These are phyloP conservation scores for Garra rufa DNA, from an alignment of 2,113 vertebrate genomes.

Conservation along the genomic window DNA sequence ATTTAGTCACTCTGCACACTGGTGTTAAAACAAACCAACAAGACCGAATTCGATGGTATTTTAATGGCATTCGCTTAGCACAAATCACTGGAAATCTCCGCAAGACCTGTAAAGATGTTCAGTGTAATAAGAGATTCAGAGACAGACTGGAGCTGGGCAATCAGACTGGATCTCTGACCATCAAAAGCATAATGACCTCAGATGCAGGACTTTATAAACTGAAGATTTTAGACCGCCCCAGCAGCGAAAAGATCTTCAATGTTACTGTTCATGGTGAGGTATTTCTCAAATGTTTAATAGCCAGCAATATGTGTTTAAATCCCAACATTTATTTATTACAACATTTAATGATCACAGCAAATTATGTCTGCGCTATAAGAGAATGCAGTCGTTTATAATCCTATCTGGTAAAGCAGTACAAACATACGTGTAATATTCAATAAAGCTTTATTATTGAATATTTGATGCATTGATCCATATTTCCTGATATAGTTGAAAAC, in stretches of 20 bases:
- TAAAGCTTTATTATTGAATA: too few relatives aligned
- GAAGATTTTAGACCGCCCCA: background rate
- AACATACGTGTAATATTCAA: too few relatives aligned
- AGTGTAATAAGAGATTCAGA: background rate
- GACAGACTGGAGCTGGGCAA: background rate
- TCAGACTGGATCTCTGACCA: background rate
- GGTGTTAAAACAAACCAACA: too few relatives aligned
- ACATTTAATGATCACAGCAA: background rate
- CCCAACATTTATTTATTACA: background rate
- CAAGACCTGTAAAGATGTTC: background rate
- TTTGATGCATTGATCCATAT: too few relatives aligned
- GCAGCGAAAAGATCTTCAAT: background rate
- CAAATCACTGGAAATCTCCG: background rate
- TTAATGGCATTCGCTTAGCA: background rate
- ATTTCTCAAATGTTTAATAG: background rate
- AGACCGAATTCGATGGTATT: too few relatives aligned
- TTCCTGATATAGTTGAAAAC: too few relatives aligned
- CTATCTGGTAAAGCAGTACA: too few relatives aligned
- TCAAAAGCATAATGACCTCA: background rate
- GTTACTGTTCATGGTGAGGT: background rate
- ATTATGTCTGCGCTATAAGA: too few relatives aligned
- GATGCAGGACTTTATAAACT: background rate
- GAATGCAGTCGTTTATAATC: too few relatives aligned
- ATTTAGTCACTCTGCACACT: background rate
- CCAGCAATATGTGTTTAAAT: background rate